These are phyloP conservation scores for Erpornis zantholeuca DNA, from an alignment of 2,113 vertebrate species.

Conservation along the genomic window DNA sequence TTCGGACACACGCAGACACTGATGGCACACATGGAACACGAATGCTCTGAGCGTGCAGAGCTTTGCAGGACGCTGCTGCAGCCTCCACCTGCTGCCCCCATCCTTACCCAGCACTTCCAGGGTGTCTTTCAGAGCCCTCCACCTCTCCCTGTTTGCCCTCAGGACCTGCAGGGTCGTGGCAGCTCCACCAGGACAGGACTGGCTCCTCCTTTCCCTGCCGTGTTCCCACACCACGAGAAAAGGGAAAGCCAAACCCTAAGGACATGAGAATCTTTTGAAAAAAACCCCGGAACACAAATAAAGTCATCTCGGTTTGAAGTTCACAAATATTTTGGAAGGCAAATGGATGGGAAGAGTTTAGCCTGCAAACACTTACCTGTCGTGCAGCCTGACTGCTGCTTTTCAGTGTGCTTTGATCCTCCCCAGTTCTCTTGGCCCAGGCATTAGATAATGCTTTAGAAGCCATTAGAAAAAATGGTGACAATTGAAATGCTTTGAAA, in stretches of 20 bases:
- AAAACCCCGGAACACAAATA: background rate
- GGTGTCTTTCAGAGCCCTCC: background rate
- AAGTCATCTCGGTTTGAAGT: slow-evolving; percentile 25
- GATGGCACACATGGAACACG: background rate
- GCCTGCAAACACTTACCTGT: slow-evolving; percentile 22
- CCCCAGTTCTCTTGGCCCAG: slow-evolving; percentile 52
- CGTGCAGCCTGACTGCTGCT: slow-evolving; percentile 33
- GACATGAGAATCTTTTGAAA: background rate
- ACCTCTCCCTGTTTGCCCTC: background rate
- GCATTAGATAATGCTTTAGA: slow-evolving; percentile 68
- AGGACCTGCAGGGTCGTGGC: background rate
- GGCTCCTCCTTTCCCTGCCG: background rate
- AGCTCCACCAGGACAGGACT: background rate
- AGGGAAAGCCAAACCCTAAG: background rate
- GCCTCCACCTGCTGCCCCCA: background rate
- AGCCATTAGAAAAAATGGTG: slow-evolving; percentile 51
- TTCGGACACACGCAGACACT: background rate
- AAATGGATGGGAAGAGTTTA: slow-evolving; percentile 35
- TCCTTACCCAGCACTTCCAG: background rate
- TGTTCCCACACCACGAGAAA: background rate
- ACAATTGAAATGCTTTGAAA: slow-evolving; percentile 65
- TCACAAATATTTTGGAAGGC: slow-evolving; percentile 25
- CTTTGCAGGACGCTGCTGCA: background rate
- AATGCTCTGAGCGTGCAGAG: no score
- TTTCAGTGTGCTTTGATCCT: slow-evolving; percentile 57